Percentiles rank a stretch among this genome's conserved stretches.
phyloP scores from a whole-genome alignment of 92 coral and sea anemone genomes.

The Galaxea fascicularis region DNA sequence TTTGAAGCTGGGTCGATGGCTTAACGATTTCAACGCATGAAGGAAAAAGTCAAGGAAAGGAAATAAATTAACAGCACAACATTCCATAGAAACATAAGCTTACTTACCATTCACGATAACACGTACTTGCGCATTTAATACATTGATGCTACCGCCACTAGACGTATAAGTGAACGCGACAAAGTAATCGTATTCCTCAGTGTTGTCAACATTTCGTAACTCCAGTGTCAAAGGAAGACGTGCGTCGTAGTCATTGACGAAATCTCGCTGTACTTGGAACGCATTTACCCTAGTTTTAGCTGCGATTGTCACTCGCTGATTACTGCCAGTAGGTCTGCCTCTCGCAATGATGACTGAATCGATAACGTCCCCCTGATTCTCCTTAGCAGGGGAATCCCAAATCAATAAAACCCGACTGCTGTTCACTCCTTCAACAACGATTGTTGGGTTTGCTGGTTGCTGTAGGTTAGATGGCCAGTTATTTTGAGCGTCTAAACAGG shows the following conservation, averaged over 20 bases:
- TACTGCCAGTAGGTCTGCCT: background rate
- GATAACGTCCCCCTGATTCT: background rate
- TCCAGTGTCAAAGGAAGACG: background rate
- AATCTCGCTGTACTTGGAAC: background rate
- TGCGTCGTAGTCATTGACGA: background rate
- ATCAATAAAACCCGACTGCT: background rate
- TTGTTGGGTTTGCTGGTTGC: background rate
- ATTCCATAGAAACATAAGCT: no score
- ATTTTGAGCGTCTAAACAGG: background rate
- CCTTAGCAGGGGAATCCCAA: background rate
- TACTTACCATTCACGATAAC: slow-evolving; percentile 3
- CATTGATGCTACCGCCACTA: no score
- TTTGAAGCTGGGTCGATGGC: no score
- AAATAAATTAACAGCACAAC: no score
- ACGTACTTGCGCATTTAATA: background rate
- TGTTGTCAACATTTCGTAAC: background rate
- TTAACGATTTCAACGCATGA: no score
- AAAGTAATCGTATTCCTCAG: background rate
- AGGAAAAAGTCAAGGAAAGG: no score
- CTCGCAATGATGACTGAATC: background rate
- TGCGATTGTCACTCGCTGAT: background rate
- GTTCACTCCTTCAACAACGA: slow-evolving; percentile 18
- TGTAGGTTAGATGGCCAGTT: no score
- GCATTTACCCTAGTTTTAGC: background rate
- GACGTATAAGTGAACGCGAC: background rate